These are phyloP conservation scores for Shinisaurus crocodilurus DNA, from an alignment of 2,113 vertebrate genomes.

Conservation along the genomic window DNA sequence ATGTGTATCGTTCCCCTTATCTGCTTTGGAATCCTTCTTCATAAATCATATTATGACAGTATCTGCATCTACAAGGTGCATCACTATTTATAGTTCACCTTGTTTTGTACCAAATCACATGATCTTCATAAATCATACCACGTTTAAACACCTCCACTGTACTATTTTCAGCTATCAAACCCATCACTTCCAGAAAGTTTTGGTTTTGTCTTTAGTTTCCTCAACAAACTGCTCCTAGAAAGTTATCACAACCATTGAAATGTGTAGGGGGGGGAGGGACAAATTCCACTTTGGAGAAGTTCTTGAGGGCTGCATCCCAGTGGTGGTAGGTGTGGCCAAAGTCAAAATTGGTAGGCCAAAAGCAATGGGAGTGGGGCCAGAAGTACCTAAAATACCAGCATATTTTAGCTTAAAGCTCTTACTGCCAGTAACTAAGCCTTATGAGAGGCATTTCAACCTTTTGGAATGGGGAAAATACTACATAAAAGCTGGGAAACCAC, in stretches of 20 bases:
- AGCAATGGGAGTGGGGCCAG: no score
- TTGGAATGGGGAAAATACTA: no score
- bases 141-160: conserved; percentile 31
- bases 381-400: no score
- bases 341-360: no score
- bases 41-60: conserved; percentile 43
- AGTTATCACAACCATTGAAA: conserved; percentile 9
- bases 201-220: conserved; percentile 50
- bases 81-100: conserved; percentile 22
- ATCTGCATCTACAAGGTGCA: conserved; percentile 30
- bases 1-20: conserved; percentile 46
- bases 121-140: conserved; percentile 52
- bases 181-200: conserved; percentile 50
- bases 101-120: conserved; percentile 34
- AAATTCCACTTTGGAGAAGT: background rate
- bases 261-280: background rate
- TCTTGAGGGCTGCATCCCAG: no score
- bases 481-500: no score
- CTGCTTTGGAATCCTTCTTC: conserved; percentile 20
- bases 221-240: conserved; percentile 29
- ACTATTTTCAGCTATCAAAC: conserved; percentile 61
- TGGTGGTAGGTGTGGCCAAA: no score
- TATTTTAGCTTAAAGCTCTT: no score
- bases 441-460: no score
- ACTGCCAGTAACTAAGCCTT: no score